Percentiles rank a stretch among this genome's conserved stretches.
Conservation (phyloP, 2,888 invertebrate genomes). For the Ceriagrion tenellum region DNA sequence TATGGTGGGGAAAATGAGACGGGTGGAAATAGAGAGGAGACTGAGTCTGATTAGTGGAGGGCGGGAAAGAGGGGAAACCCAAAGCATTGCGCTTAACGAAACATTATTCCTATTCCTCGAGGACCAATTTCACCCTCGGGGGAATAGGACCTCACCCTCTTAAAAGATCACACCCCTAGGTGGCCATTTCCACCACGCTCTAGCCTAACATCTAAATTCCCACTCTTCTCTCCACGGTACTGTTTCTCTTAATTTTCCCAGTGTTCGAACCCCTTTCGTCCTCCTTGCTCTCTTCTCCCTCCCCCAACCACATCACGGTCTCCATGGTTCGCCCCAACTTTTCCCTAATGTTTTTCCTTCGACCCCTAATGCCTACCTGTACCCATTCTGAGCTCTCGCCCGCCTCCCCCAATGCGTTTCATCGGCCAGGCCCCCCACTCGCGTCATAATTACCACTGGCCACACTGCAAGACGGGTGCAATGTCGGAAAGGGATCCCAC, state of each 20-base stretch:
- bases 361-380: background rate
- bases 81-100: background rate
- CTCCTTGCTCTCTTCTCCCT: background rate
- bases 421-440: background rate
- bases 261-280: background rate
- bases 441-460: background rate
- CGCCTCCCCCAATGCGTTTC: background rate
- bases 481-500: background rate
- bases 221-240: background rate
- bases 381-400: background rate
- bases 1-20: background rate
- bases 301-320: background rate
- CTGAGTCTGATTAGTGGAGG: background rate
- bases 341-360: background rate
- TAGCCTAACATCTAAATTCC: background rate
- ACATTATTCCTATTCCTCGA: slow-evolving; percentile 15
- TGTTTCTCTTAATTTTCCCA: slow-evolving; percentile 21
- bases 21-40: background rate
- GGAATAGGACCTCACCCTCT: background rate
- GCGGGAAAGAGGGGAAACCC: background rate
- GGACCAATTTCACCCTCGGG: slow-evolving; percentile 3
- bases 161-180: background rate
- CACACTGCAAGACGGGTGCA: background rate
- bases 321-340: background rate
- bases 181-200: background rate